Conservation (phyloP, 2,888 invertebrate species). For the Iphiclides podalirius region DNA sequence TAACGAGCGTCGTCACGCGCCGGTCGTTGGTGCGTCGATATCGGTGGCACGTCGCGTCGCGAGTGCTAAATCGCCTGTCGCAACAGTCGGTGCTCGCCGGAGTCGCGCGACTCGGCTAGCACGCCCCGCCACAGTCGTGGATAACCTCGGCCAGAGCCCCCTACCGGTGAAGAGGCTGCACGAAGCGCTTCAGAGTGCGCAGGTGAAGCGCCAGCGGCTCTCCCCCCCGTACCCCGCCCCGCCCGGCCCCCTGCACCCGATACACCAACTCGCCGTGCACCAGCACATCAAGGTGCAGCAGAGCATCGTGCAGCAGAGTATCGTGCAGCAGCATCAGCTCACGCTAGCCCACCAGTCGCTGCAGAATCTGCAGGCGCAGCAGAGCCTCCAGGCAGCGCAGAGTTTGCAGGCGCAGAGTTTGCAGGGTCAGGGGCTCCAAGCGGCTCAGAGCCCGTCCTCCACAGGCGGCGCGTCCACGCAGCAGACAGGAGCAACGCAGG, state of each 20-base stretch:
- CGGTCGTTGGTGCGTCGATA: conserved; percentile 56
- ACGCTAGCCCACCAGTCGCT: conserved; percentile 71
- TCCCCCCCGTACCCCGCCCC: conserved; percentile 80
- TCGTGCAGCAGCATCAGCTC: conserved; percentile 73
- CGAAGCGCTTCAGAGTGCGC: conserved; percentile 81
- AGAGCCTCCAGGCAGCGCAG: conserved; percentile 52
- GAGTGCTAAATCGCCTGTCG: conserved; percentile 64
- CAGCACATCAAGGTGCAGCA: conserved; percentile 75
- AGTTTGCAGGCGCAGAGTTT: conserved; percentile 44
- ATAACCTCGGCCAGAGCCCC: conserved; percentile 79
- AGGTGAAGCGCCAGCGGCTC: conserved; percentile 82
- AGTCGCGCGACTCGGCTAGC: conserved; percentile 78
- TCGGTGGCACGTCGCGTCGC: conserved; percentile 62
- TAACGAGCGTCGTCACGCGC: conserved; percentile 36
- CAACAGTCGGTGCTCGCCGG: conserved; percentile 76
- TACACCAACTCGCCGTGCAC: conserved; percentile 71
- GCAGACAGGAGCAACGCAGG: conserved; percentile 59
- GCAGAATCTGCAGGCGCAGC: conserved; percentile 64
- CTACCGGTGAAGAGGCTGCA: conserved; percentile 81
- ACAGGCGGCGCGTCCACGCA: conserved; percentile 63
- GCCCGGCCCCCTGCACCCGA: conserved; percentile 65
- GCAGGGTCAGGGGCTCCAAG: conserved; percentile 54
- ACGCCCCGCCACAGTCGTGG: conserved; percentile 78
- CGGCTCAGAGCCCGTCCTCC: conserved; percentile 43
- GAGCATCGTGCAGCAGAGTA: conserved; percentile 73